A percentile compares a stretch with the other conserved stretches of the same genome.
phyloP scores from a whole-genome alignment of 2,888 invertebrate species.

The Torymus texanus region DNA sequence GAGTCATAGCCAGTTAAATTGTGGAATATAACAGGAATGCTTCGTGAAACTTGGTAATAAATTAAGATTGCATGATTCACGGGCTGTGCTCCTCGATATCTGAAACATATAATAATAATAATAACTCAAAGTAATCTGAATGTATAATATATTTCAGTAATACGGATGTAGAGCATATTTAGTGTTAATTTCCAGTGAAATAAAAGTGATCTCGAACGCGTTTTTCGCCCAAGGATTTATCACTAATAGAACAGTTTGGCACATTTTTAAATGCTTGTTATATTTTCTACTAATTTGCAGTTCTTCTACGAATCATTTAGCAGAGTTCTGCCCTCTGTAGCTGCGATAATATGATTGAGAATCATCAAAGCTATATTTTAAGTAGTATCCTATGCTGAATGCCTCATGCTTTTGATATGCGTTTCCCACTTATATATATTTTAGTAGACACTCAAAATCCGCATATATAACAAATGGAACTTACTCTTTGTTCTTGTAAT shows the following conservation, averaged over 20 bases:
- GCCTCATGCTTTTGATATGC: neutral
- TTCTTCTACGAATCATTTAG: neutral
- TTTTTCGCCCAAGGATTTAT: neutral
- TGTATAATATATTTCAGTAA: no score
- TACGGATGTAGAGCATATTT: no score
- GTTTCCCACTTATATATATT: neutral
- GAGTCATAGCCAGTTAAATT: slow-evolving; percentile 61
- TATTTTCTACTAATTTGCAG: no score
- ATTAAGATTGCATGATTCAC: slow-evolving; percentile 65
- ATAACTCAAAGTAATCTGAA: no score
- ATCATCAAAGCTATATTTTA: neutral
- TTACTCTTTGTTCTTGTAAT: neutral
- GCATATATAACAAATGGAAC: neutral
- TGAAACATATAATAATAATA: no score
- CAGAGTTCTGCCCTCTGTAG: neutral
- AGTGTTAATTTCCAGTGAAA: neutral
- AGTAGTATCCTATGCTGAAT: neutral
- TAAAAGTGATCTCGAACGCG: neutral
- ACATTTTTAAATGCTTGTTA: neutral
- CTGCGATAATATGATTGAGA: neutral
- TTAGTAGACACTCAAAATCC: neutral
- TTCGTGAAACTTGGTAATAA: slow-evolving; percentile 60
- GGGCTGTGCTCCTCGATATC: slow-evolving; percentile 53
- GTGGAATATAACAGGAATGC: slow-evolving; percentile 66
- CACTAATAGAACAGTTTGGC: neutral